Percentiles rank a stretch among this genome's conserved stretches.
These are phyloP conservation scores for Brachystomella parvula DNA, from an alignment of 1,140 invertebrate species.

Conservation along the genomic window DNA sequence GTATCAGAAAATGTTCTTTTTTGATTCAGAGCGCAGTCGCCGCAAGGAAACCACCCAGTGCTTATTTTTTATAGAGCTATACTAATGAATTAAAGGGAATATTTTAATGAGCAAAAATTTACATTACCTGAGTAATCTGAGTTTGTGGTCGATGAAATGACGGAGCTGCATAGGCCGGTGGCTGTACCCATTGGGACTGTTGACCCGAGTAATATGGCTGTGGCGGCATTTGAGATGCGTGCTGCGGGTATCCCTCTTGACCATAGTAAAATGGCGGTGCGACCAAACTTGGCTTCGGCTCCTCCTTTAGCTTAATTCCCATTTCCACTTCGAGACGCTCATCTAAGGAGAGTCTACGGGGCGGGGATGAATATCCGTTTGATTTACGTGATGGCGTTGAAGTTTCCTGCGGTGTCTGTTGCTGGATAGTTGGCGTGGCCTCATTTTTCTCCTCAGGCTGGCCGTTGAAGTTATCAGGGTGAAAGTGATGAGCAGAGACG, in stretches of 20 bases:
- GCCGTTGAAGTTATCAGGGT: not conserved
- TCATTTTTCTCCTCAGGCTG: too few relatives aligned
- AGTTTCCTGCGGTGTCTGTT: too few relatives aligned
- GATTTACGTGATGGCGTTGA: too few relatives aligned
- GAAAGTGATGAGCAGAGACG: not conserved
- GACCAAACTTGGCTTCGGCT: conserved; percentile 4
- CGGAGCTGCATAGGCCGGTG: too few relatives aligned
- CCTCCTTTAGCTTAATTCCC: conserved; percentile 38
- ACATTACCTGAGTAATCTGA: conserved; percentile 39
- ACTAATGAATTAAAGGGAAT: not conserved
- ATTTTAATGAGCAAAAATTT: not conserved
- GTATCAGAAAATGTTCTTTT: not conserved
- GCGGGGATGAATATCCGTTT: conserved; percentile 26
- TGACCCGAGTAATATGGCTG: not conserved
- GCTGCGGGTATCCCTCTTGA: too few relatives aligned
- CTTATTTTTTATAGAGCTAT: too few relatives aligned
- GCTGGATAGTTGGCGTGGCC: too few relatives aligned
- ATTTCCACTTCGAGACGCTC: conserved; percentile 44
- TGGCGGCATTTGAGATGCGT: not conserved
- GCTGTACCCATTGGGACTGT: too few relatives aligned
- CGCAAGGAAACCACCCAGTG: too few relatives aligned
- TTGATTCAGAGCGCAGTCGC: conserved; percentile 12
- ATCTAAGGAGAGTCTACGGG: conserved; percentile 44
- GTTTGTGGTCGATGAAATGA: not conserved
- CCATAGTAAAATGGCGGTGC: not conserved